phyloP scores from a whole-genome alignment of 2,797 vertebrate species.

The Anableps anableps region DNA sequence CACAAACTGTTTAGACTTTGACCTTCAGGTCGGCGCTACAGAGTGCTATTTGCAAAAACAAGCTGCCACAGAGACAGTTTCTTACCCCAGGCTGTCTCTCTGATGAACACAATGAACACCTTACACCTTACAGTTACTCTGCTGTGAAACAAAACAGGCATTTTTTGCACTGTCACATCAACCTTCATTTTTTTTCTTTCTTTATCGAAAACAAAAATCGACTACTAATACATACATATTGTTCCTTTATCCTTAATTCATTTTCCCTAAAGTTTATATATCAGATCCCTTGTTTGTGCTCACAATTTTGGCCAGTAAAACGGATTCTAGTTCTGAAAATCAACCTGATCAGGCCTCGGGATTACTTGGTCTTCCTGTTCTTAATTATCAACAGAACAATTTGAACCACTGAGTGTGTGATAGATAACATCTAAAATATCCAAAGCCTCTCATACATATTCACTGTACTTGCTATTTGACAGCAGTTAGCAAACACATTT shows the following conservation, averaged over 20 bases:
- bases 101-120: too few species aligned
- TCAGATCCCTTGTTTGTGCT: not conserved
- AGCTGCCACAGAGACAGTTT: not conserved
- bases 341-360: not conserved
- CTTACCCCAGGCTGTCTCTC: not conserved
- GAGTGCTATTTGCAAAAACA: not conserved
- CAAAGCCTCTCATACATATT: not conserved
- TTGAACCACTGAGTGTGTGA: not conserved
- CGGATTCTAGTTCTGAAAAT: not conserved
- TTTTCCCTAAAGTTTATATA: not conserved
- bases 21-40: not conserved
- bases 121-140: too few species aligned
- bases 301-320: not conserved
- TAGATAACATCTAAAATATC: not conserved
- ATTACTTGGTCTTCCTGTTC: not conserved
- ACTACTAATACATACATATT: not conserved
- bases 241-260: not conserved
- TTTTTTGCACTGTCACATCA: not conserved
- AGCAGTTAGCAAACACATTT: conserved; percentile 13
- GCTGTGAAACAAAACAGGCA: too few species aligned
- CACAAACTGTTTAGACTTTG: not conserved
- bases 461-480: conserved; percentile 1
- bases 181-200: not conserved
- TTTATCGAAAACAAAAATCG: not conserved
- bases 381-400: not conserved